Base-by-base conservation (phyloP, 2,888 invertebrate genomes). In the Zygogramma bicolorata region DNA sequence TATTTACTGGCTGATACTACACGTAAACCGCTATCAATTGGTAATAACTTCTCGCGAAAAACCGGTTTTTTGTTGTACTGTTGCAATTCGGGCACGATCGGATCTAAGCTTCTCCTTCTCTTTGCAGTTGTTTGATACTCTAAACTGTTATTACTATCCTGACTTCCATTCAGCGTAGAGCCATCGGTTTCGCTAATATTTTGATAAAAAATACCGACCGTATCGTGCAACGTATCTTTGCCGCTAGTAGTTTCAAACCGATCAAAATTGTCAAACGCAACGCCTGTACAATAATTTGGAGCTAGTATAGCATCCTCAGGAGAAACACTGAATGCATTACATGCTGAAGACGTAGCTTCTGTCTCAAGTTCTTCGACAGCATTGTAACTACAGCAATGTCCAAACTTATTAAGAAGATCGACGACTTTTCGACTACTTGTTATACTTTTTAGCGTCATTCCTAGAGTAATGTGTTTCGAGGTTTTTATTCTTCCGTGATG, bases 311-410 rank as follows among this genome's bases (percentile, higher is more conserved):
- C 80, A n/a, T 80, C 82, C 18, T 71, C 29, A 53, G 82, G 82
- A 78, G 82, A 79, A 29, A 83, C 58, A 6, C 72, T 65, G 42
- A 22, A 71, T 31, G 74, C 65, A 66, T 77, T 31, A 15, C 67
- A 20, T n/a, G 77, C 58, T 5, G 68, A 27, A 60, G 76, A 80
- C 2, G 80, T 79, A 68, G 77, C 71, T 70, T 81, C 79, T 2
- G 81, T 80, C 80, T 82, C 84, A n/a, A 85, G 63, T 78, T 84
- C 84, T 79, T 84, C 82, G 40, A 77, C 77, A 46, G 80, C 67
- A 77, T 77, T 29, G 77, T 80, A 79, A 81, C 65, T 79, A 70
- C 78, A 76, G n/a, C 77, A 78, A 77, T 84, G 83, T 0, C 82
- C 84, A 71, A 79, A 82, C 65, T 75, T 81, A 71, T 83, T 83